A percentile compares a stretch with the other conserved stretches of the same genome.
Evolutionary conservation across 2,113 vertebrate species (phyloP).

Genomic region (Cryptoleucopteryx plumbea): DNA sequence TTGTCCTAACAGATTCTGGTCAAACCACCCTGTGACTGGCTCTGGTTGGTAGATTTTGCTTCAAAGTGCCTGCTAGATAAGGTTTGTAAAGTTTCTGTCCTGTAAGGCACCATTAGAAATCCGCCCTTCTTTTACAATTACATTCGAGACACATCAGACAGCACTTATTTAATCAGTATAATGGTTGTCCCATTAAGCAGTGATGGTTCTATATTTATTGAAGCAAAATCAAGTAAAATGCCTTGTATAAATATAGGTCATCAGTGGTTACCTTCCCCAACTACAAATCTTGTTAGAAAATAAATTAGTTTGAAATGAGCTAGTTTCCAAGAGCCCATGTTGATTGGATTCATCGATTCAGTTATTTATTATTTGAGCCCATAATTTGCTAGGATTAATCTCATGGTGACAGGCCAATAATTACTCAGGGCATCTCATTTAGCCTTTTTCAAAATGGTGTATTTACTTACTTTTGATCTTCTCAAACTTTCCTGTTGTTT

Average conservation of each 20-base stretch:
- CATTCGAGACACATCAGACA: neutral
- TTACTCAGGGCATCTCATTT: neutral
- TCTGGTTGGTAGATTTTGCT: neutral
- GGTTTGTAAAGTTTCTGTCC: neutral
- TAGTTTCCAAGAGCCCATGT: neutral
- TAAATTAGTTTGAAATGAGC: conserved; percentile 13
- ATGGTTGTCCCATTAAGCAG: neutral
- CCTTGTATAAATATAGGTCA: neutral
- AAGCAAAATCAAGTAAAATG: neutral
- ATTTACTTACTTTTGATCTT: neutral
- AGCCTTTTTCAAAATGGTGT: neutral
- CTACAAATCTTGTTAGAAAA: neutral
- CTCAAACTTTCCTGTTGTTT: neutral
- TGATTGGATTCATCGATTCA: neutral
- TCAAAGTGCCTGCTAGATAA: neutral
- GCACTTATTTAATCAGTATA: neutral
- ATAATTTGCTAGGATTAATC: neutral
- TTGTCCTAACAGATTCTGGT: neutral
- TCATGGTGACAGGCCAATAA: neutral
- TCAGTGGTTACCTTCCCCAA: neutral
- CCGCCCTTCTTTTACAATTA: neutral
- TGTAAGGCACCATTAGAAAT: neutral
- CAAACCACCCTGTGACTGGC: neutral
- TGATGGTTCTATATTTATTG: neutral
- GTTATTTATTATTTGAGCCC: neutral